phyloP scores from a whole-genome alignment of 2,797 vertebrate species.

The Enteromius radiatus region DNA sequence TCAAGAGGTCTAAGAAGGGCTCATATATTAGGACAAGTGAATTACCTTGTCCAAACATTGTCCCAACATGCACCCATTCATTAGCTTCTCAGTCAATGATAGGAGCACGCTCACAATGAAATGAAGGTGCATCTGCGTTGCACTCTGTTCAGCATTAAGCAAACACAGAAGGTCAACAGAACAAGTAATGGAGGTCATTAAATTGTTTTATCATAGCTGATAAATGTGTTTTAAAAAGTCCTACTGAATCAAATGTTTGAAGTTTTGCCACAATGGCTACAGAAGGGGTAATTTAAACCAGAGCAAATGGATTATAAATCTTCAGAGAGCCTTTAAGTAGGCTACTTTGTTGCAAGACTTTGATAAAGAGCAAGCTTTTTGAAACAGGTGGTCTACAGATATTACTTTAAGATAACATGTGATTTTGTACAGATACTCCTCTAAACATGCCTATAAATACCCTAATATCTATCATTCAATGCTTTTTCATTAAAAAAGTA shows the following conservation, averaged over 20 bases:
- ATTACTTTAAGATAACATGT: not conserved
- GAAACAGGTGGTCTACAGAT: slow-evolving; percentile 33
- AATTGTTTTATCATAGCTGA: slow-evolving; percentile 4
- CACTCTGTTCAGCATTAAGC: slow-evolving; percentile 36
- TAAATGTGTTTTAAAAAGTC: slow-evolving; percentile 10
- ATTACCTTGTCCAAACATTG: slow-evolving; percentile 58
- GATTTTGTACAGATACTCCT: not conserved
- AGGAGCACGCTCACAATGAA: slow-evolving; percentile 8
- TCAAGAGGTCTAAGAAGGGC: slow-evolving; percentile 37
- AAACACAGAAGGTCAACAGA: slow-evolving; percentile 5
- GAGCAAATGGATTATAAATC: slow-evolving; percentile 48
- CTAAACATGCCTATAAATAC: not conserved
- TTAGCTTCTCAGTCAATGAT: slow-evolving; percentile 41
- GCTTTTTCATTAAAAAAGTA: not conserved
- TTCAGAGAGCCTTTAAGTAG: slow-evolving; percentile 45
- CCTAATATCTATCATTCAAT: not conserved
- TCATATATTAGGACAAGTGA: slow-evolving; percentile 52
- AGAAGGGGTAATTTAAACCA: slow-evolving; percentile 49
- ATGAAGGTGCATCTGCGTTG: slow-evolving; percentile 37
- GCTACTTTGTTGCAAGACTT: slow-evolving; percentile 32
- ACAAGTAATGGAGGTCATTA: slow-evolving; percentile 20
- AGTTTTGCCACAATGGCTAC: slow-evolving; percentile 31
- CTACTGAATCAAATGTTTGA: slow-evolving; percentile 24
- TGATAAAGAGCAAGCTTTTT: slow-evolving; percentile 36
- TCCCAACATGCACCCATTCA: slow-evolving; percentile 51